Percentiles rank a stretch among this genome's conserved stretches.
Evolutionary conservation across 2,113 vertebrate species (phyloP).

Genomic region (Bettongia penicillata): DNA sequence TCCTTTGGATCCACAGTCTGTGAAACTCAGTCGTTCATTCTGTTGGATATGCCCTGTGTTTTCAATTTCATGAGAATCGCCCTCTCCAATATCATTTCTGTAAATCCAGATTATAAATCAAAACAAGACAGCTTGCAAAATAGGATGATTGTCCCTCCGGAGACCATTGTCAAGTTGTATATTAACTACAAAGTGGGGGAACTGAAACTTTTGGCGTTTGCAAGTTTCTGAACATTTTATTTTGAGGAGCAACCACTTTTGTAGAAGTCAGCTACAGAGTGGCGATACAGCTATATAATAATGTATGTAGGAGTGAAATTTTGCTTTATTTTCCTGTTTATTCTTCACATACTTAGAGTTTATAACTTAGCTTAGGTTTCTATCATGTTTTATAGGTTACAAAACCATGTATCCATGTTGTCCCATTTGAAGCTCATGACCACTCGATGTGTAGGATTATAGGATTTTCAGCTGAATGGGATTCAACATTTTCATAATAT

Average conservation of each 20-base stretch:
- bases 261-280: constrained; percentile 50
- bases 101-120: constrained; percentile 77
- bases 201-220: constrained; percentile 65
- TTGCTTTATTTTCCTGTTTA: constrained; percentile 24
- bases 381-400: background rate
- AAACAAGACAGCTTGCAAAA: constrained; percentile 76
- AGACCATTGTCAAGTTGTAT: constrained; percentile 64
- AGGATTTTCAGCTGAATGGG: background rate
- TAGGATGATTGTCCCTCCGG: constrained; percentile 79
- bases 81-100: constrained; percentile 73
- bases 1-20: constrained; percentile 73
- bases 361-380: background rate
- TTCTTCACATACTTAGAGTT: background rate
- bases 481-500: background rate
- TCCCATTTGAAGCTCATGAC: background rate
- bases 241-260: constrained; percentile 66
- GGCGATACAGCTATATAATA: constrained; percentile 54
- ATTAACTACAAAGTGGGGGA: constrained; percentile 56
- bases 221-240: constrained; percentile 66
- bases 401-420: background rate
- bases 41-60: constrained; percentile 71
- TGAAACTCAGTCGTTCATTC: constrained; percentile 71
- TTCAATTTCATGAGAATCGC: constrained; percentile 69
- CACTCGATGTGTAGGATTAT: background rate
- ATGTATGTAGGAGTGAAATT: constrained; percentile 48